phyloP scores from a whole-genome alignment of 2,113 vertebrate genomes.

The Hyaena hyaena region DNA sequence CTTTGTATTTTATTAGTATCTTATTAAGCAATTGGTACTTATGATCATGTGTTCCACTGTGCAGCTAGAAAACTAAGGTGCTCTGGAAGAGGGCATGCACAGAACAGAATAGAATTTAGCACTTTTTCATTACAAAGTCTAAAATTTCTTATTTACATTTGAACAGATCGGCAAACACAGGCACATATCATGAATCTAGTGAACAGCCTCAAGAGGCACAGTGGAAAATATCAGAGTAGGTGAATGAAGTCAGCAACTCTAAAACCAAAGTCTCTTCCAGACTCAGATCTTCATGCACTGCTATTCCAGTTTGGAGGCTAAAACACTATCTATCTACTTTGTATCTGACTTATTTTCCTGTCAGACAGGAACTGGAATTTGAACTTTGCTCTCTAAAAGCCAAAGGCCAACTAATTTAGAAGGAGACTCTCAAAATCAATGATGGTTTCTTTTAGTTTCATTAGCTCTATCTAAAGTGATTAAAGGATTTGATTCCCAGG shows the following conservation, averaged over 20 bases:
- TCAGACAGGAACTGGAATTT: slow-evolving; percentile 79
- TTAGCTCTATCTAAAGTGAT: slow-evolving; percentile 70
- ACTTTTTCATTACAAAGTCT: slow-evolving; percentile 39
- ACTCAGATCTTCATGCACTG: background rate
- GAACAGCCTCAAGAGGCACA: background rate
- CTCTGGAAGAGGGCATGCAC: background rate
- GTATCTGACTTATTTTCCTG: slow-evolving; percentile 73
- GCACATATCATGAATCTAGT: background rate
- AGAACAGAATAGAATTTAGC: background rate
- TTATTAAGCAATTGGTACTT: background rate
- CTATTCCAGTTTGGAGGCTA: slow-evolving; percentile 46
- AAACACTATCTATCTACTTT: slow-evolving; percentile 57
- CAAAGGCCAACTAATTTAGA: slow-evolving; percentile 80
- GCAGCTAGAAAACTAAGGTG: background rate
- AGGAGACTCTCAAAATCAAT: slow-evolving; percentile 70
- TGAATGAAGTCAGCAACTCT: slow-evolving; percentile 8
- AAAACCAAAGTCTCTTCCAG: background rate
- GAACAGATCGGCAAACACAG: background rate
- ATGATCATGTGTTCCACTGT: background rate
- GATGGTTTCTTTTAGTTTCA: slow-evolving; percentile 70
- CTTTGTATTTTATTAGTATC: background rate
- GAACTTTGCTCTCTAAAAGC: slow-evolving; percentile 79
- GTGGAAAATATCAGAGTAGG: slow-evolving; percentile 2
- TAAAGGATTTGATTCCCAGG: slow-evolving; percentile 72
- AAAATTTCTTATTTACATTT: slow-evolving; percentile 15